Evolutionary conservation across 2,797 vertebrate genomes (phyloP).

Genomic region (Lepilemur septentrionalis): DNA sequence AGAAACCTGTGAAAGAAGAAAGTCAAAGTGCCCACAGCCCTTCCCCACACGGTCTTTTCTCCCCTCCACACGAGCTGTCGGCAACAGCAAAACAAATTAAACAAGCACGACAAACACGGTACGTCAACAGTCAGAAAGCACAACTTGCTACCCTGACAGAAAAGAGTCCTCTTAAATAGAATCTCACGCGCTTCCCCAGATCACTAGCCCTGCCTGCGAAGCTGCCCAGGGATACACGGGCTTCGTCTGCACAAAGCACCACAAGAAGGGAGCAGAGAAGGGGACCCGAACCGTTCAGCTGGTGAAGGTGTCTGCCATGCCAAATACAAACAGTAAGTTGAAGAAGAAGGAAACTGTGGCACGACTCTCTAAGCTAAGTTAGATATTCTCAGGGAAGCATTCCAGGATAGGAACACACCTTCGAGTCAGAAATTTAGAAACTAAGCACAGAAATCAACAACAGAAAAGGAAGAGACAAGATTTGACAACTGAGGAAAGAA

Average conservation of each 20-base stretch:
- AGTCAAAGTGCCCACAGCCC: fast-evolving
- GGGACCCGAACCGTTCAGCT: too few relatives aligned
- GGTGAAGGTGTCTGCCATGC: background rate
- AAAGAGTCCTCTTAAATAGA: background rate
- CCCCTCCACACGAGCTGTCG: background rate
- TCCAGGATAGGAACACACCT: background rate
- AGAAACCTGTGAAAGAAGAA: background rate
- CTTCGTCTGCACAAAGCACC: background rate
- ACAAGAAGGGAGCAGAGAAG: background rate
- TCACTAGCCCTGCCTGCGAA: too few relatives aligned
- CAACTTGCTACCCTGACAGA: background rate
- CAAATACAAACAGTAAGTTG: too few relatives aligned
- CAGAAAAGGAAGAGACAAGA: background rate
- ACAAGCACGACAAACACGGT: background rate
- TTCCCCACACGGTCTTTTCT: fast-evolving
- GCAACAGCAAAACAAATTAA: background rate
- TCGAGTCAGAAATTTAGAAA: background rate
- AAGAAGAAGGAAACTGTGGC: background rate
- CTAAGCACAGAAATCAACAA: background rate
- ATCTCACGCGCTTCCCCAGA: background rate
- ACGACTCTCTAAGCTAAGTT: fast-evolving
- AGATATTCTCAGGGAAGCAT: too few relatives aligned
- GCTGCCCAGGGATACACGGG: background rate
- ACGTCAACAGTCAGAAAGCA: background rate
- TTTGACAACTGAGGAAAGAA: background rate